phyloP scores from a whole-genome alignment of 2,888 invertebrate species.

The Amphimallon solstitiale region DNA sequence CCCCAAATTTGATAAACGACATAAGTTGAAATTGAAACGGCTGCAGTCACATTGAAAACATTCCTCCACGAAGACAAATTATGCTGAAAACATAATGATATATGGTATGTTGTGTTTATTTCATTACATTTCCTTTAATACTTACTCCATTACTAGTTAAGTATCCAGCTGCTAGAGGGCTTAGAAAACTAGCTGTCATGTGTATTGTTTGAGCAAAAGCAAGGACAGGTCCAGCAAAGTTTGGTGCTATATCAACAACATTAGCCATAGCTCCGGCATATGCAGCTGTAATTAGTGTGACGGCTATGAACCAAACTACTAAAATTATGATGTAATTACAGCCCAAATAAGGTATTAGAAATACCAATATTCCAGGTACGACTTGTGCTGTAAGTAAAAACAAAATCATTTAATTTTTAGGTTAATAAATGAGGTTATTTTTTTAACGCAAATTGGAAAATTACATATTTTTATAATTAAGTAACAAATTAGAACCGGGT shows the following conservation, averaged over 20 bases:
- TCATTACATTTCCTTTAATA: constrained; percentile 29
- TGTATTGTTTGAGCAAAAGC: constrained; percentile 82
- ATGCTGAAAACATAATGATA: constrained; percentile 47
- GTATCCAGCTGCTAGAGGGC: constrained; percentile 72
- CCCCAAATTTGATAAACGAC: constrained; percentile 74
- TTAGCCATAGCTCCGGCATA: constrained; percentile 82
- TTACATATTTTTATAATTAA: not conserved
- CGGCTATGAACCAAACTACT: constrained; percentile 75
- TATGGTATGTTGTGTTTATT: not conserved
- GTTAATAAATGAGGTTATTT: not conserved
- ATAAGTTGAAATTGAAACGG: constrained; percentile 71
- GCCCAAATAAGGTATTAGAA: constrained; percentile 73
- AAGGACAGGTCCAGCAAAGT: constrained; percentile 77
- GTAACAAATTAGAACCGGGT: not conserved
- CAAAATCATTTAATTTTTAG: too few relatives aligned
- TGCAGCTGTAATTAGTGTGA: constrained; percentile 76
- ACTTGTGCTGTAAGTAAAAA: constrained; percentile 68
- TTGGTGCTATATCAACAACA: constrained; percentile 82
- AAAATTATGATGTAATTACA: constrained; percentile 69
- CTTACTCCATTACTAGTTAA: constrained; percentile 70
- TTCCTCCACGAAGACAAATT: constrained; percentile 70
- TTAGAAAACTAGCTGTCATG: constrained; percentile 78
- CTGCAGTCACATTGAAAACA: constrained; percentile 72
- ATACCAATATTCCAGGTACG: constrained; percentile 72
- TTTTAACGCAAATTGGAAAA: too few relatives aligned